Base-by-base conservation (phyloP, 2,113 vertebrate genomes). In the Amia ocellicauda region DNA sequence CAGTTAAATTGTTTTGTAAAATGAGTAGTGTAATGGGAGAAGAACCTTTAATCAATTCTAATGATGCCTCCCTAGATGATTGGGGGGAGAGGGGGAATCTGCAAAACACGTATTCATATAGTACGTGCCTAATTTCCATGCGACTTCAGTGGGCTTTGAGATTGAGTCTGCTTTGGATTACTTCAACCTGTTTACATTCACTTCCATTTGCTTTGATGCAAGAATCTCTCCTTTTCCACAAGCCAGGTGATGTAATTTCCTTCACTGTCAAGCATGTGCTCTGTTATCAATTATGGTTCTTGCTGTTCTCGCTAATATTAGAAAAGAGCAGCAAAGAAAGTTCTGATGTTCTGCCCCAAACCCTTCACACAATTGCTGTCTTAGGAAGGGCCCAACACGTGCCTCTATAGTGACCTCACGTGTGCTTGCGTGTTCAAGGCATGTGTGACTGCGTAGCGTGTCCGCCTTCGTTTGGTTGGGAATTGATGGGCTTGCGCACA, bases 231-330 rank as follows among this genome's bases (percentile, higher is more conserved):
- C 41, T 54, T 24, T 13, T n/a, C 36, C 62, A 50, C 60, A 17
- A 65, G 53, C 61, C 62, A 68, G 70, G 67, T 68, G 64, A 77
- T 70, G 71, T 68, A 40, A 73, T 79, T 75, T 71, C 68, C 62
- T 74, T n/a, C 51, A 54, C 24, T 54, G 24, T 24, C 51, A 54
- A 2, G 24, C 2, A 54, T 47, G 49, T 63, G 31, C 56, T 63
- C 47, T 70, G 57, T 51, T 74, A 53, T 63, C 26, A 69, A 45
- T 76, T 74, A 69, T 26, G 59, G 53, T 63, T n/a, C 31, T n/a
- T 67, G 58, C 41, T 22, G n/a, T 43, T 16, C 16, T 52, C 52
- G 26, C 61, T 66, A 61, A 66, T 69, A 58, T 65, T 69, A 70
- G 43, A 60, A 19, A 49, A 20, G 55, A 58, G 36, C 45, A 55